Base-by-base conservation (phyloP, 2,888 invertebrate genomes). In the Amblyjoppa fuscipennis region DNA sequence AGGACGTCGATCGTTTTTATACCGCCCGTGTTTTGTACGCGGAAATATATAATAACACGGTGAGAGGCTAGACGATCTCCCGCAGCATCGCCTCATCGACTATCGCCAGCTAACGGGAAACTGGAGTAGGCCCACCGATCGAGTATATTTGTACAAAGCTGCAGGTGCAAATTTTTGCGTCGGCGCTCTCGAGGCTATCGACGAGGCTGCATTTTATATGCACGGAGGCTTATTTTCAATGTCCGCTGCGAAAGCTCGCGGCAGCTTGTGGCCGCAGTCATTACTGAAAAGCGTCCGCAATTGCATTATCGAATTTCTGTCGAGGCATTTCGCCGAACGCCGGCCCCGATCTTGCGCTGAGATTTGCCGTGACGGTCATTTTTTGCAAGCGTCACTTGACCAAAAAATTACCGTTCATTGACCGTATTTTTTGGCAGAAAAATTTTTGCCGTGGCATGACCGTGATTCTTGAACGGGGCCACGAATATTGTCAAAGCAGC, bases 41-140 rank as follows among this genome's bases (percentile, higher is more conserved):
- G 7, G 45, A 61, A 61, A 51, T 70, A 45, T 45, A 59, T 31
- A n/a, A 59, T 74, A 61, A 74, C 73, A 74, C 73, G 73, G 73
- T 20, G 25, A 59, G 38, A 25, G 34, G 41, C 45, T 25, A 41
- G 25, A 59, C 28, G 41, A 59, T 59, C 28, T 3, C 25, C 31
- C 3, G 73, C 73, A 45, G 59, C 59, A 74, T 74, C 73, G 25
- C 11, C 59, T 56, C 71, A 11, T 56, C 56, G 71, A 56, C 53
- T 56, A 38, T 20, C 59, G 20, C 25, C 13, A 45, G 45, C 45
- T 9, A 20, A 41, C 71, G 56, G 71, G 53, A 38, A 73, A 73
- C 71, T 73, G 71, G 71, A 56, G 56, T 73, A 38, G 20, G 13
- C n/a, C n/a, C 11, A 45, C 49, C 25, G 53, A 11, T n/a, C 13